Evolutionary conservation across 2,888 invertebrate genomes (phyloP).

Genomic region (Helleia helle): DNA sequence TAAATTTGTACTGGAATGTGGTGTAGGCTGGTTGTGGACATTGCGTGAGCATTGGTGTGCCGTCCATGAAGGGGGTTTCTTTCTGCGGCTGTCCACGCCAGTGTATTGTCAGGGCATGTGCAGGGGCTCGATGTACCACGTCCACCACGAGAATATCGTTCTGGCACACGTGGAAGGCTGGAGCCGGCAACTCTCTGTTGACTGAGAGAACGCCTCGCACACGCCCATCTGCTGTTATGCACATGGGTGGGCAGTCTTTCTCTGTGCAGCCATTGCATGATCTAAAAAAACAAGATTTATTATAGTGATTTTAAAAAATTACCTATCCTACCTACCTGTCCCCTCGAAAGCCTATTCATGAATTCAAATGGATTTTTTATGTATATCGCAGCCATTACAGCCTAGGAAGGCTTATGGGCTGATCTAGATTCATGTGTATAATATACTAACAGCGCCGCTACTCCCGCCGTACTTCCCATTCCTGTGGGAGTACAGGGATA

Average conservation of each 20-base stretch:
- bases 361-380: too few species aligned
- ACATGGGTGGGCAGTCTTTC: slow-evolving; percentile 76
- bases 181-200: slow-evolving; percentile 78
- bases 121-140: slow-evolving; percentile 81
- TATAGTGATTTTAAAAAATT: too few species aligned
- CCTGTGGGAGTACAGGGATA: too few species aligned
- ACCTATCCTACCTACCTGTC: too few species aligned
- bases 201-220: slow-evolving; percentile 77
- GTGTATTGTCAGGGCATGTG: slow-evolving; percentile 81
- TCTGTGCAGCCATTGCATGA: slow-evolving; percentile 79
- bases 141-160: slow-evolving; percentile 85
- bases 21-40: slow-evolving; percentile 83
- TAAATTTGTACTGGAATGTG: slow-evolving; percentile 84
- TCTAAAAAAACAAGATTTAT: slow-evolving; percentile 37
- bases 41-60: slow-evolving; percentile 84
- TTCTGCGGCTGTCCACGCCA: slow-evolving; percentile 85
- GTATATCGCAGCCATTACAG: too few species aligned
- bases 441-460: too few species aligned
- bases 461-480: too few species aligned
- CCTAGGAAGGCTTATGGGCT: too few species aligned
- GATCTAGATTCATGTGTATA: too few species aligned
- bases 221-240: slow-evolving; percentile 78
- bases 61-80: slow-evolving; percentile 84
- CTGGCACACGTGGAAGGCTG: slow-evolving; percentile 78
- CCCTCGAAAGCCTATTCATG: too few species aligned